Evolutionary conservation across 2,797 vertebrate species (phyloP).

Genomic region (Amniataba percoides): DNA sequence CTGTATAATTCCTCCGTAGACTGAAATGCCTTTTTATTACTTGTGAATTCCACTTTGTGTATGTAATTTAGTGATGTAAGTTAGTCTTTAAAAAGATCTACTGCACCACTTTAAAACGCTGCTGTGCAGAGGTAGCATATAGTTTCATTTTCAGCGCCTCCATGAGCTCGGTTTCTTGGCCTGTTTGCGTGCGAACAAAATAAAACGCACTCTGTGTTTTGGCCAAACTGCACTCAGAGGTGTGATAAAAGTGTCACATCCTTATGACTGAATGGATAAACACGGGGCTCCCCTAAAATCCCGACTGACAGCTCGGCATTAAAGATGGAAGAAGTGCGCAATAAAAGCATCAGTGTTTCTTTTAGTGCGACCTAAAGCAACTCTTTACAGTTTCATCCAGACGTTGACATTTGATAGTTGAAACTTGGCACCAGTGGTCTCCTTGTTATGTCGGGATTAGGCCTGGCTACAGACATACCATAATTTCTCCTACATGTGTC

Average conservation of each 20-base stretch:
- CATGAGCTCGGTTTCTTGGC: background rate
- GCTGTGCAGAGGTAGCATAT: background rate
- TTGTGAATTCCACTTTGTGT: background rate
- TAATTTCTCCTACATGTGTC: slow-evolving; percentile 84
- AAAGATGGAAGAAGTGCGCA: slow-evolving; percentile 41
- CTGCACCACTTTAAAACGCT: background rate
- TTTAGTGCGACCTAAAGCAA: slow-evolving; percentile 59
- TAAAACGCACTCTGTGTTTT: slow-evolving; percentile 4
- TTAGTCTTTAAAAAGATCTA: background rate
- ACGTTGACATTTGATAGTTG: slow-evolving; percentile 62
- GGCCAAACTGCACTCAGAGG: slow-evolving; percentile 11
- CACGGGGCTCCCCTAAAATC: slow-evolving; percentile 33
- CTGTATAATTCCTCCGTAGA: background rate
- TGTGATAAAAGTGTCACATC: slow-evolving; percentile 50
- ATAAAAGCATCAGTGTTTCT: slow-evolving; percentile 59
- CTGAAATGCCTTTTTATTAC: background rate
- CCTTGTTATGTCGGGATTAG: slow-evolving; percentile 74
- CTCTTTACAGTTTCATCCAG: slow-evolving; percentile 35
- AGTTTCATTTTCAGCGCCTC: background rate
- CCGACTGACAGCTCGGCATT: slow-evolving; percentile 51
- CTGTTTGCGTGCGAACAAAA: slow-evolving; percentile 3
- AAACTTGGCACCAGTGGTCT: slow-evolving; percentile 62
- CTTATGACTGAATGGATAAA: slow-evolving; percentile 46
- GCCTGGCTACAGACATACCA: slow-evolving; percentile 73
- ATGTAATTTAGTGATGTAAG: background rate